These are phyloP conservation scores for Cheilosia vernalis DNA, from an alignment of 2,888 invertebrate genomes.

Conservation along the genomic window DNA sequence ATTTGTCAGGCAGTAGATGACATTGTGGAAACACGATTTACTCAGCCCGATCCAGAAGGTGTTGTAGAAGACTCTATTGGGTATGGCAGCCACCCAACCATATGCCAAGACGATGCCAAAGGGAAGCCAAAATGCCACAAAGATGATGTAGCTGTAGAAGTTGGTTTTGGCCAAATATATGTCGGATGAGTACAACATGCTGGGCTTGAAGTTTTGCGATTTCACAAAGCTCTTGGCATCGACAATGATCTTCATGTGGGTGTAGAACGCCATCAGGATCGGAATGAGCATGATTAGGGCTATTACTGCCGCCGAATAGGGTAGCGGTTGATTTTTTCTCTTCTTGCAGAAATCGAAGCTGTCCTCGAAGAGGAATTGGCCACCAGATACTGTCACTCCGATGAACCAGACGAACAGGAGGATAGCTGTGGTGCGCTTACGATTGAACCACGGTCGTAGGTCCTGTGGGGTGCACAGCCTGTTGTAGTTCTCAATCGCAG, in stretches of 20 bases:
- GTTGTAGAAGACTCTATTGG: slow-evolving; percentile 86
- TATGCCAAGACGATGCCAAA: slow-evolving; percentile 86
- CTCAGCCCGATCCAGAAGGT: slow-evolving; percentile 88
- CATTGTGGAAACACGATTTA: slow-evolving; percentile 88
- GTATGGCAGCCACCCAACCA: slow-evolving; percentile 84
- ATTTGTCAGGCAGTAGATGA: slow-evolving; percentile 87
- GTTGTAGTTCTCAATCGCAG: slow-evolving; percentile 88
- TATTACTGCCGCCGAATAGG: slow-evolving; percentile 85
- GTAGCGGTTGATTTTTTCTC: slow-evolving; percentile 84
- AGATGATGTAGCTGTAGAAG: slow-evolving; percentile 87
- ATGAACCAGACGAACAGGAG: slow-evolving; percentile 85
- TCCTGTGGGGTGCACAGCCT: slow-evolving; percentile 85
- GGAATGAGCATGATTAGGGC: slow-evolving; percentile 86
- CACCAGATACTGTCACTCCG: slow-evolving; percentile 85
- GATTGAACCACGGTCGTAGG: slow-evolving; percentile 79
- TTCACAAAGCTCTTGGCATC: slow-evolving; percentile 85
- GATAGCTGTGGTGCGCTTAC: slow-evolving; percentile 84
- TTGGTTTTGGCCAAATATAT: slow-evolving; percentile 87
- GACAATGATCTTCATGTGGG: slow-evolving; percentile 84
- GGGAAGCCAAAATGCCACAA: slow-evolving; percentile 88
- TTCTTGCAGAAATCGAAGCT: slow-evolving; percentile 89
- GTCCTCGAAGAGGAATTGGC: slow-evolving; percentile 86
- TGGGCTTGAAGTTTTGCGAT: slow-evolving; percentile 86
- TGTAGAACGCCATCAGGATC: slow-evolving; percentile 84
- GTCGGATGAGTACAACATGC: slow-evolving; percentile 86